phyloP scores from a whole-genome alignment of 2,888 invertebrate species.

The Thera obeliscata region DNA sequence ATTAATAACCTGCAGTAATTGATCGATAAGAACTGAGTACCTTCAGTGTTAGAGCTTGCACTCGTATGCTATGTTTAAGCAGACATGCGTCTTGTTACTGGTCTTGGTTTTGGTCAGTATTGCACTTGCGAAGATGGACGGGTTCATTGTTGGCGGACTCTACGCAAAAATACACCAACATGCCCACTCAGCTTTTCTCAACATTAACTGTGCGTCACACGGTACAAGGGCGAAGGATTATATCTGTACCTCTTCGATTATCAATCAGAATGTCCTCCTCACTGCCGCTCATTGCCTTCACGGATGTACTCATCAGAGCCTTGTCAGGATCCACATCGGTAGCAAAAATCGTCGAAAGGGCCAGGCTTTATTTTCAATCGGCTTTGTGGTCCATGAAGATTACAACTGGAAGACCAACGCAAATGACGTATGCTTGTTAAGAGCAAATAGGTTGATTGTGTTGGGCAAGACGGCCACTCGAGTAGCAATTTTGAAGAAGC shows the following conservation, averaged over 20 bases:
- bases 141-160: conserved; percentile 37
- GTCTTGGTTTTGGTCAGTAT: conserved; percentile 14
- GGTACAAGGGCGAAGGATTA: conserved; percentile 22
- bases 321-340: conserved; percentile 6
- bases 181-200: conserved; percentile 40
- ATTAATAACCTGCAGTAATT: conserved; percentile 11
- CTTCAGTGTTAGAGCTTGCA: neutral
- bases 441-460: conserved; percentile 27
- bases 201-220: conserved; percentile 16
- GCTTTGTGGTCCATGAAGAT: conserved; percentile 43
- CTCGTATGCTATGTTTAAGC: conserved; percentile 10
- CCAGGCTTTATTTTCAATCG: neutral
- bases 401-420: conserved; percentile 31
- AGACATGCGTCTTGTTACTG: conserved; percentile 16
- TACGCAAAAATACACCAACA: conserved; percentile 24
- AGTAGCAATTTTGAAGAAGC: conserved; percentile 24
- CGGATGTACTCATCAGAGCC: neutral
- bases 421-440: conserved; percentile 47
- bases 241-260: conserved; percentile 40
- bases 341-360: conserved; percentile 11
- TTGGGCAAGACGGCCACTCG: conserved; percentile 30
- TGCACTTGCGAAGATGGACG: conserved; percentile 28
- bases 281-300: conserved; percentile 30
- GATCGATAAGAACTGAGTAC: conserved; percentile 1
- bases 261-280: conserved; percentile 37